Evolutionary conservation across 2,797 vertebrate species (phyloP).

Genomic region (Siniperca obscura): DNA sequence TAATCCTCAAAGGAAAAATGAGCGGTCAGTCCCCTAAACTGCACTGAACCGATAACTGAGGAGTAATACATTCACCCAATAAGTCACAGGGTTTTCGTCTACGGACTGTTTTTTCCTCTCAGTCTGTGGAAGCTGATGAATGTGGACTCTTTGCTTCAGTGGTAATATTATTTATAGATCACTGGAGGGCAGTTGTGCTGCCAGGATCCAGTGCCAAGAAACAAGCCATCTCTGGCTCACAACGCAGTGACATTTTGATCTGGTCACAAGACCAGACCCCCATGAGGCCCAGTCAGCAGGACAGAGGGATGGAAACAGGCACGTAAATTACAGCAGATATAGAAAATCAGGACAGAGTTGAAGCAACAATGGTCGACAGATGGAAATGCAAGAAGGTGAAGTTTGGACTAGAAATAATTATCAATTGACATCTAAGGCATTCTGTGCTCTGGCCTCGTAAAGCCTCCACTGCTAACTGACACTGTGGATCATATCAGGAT

Average conservation of each 20-base stretch:
- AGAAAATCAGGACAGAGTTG: neutral
- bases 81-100: neutral
- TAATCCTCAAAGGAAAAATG: conserved; percentile 56
- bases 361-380: neutral
- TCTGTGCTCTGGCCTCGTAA: neutral
- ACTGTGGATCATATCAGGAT: conserved; percentile 33
- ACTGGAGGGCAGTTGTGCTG: conserved; percentile 21
- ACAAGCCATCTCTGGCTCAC: conserved; percentile 67
- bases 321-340: neutral
- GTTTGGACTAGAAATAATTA: neutral
- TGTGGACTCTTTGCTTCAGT: conserved; percentile 27
- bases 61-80: neutral
- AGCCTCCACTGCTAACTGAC: conserved; percentile 10
- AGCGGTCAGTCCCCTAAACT: neutral
- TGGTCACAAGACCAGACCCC: conserved; percentile 60
- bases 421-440: neutral
- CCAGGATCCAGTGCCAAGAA: conserved; percentile 60
- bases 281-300: conserved; percentile 27
- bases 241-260: conserved; percentile 74
- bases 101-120: neutral
- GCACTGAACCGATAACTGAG: neutral
- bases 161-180: conserved; percentile 71
- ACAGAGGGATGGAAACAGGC: conserved; percentile 30
- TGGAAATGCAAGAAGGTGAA: neutral
- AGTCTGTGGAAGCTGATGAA: conserved; percentile 5